These are phyloP conservation scores for Drosophila neocordata DNA, from an alignment of 1,140 invertebrate species.

Conservation along the genomic window DNA sequence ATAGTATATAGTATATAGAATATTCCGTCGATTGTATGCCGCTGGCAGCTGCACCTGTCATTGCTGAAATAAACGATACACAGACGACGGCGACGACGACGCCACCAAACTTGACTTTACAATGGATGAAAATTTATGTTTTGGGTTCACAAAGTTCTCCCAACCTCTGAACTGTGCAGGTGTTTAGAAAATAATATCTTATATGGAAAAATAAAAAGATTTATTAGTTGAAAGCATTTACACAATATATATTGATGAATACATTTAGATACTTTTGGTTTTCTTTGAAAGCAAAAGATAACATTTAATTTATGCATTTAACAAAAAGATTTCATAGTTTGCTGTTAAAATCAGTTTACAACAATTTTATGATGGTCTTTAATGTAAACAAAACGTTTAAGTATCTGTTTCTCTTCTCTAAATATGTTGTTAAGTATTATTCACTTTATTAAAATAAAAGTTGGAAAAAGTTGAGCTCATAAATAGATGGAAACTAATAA, in stretches of 20 bases:
- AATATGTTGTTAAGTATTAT: constrained; percentile 1
- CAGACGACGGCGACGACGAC: constrained; percentile 40
- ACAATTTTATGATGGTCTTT: constrained; percentile 2
- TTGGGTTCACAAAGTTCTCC: constrained; percentile 58
- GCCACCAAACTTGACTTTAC: constrained; percentile 28
- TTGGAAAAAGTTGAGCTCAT: background rate
- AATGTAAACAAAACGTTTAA: background rate
- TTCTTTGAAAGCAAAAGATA: background rate
- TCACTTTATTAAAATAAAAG: background rate
- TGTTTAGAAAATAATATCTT: constrained; percentile 53
- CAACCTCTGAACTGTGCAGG: constrained; percentile 60
- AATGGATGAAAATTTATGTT: constrained; percentile 61
- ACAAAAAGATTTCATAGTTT: background rate
- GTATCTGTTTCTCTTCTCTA: constrained; percentile 1
- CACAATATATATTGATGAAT: constrained; percentile 51
- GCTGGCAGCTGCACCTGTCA: constrained; percentile 75
- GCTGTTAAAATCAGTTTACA: background rate
- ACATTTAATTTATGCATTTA: no score
- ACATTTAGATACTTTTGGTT: constrained; percentile 25
- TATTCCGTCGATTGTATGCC: constrained; percentile 44
- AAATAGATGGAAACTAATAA: background rate
- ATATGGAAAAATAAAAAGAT: constrained; percentile 11
- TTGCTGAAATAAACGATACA: constrained; percentile 73
- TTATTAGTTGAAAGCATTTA: constrained; percentile 7
- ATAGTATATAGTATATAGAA: constrained; percentile 35